Base-by-base conservation (phyloP, 2,888 invertebrate species). In the Epinotia demarniana region DNA sequence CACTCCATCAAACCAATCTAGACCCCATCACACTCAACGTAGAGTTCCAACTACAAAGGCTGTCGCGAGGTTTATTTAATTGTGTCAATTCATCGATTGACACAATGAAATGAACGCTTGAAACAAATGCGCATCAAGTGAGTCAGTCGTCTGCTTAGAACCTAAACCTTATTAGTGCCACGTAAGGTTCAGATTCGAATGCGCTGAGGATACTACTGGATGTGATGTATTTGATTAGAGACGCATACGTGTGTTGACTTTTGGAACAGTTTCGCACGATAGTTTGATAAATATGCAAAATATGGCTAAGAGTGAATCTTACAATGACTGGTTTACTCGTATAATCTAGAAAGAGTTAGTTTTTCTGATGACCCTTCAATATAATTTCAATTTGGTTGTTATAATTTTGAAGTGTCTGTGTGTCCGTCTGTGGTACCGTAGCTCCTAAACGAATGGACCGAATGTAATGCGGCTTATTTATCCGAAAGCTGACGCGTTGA, bases 241-340 rank as follows among this genome's bases (percentile, higher is more conserved):
- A 67, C 18, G 19, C 57, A 13, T 55, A 33, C 39, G 39, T 39
- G 39, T 39, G 0, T 39, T 9, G 57, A 13, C 3, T 57, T 68
- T 68, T 9, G 67, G 67, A 57, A 19, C 33, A 55, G 12, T 68
- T 67, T 68, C 57, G 18, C 67, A 68, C 67, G 55, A 19, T 55
- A 33, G 43, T 46, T 64, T 46, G 23, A 46, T 62, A 62, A 62
- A 16, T 49, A 64, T 64, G 63, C 46, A 64, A 46, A 64, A 23
- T 23, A 46, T 19, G 19, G 62, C 11, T 39, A 33, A 39, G n/a
- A 0, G n/a, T 3, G n/a, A 61, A 12, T 61, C 33, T 39, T 39
- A 9, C 33, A 33, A 33, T 33, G 33, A 33, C 33, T 6, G 33
- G 33, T 33, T 33, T 8, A 33, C 4, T n/a, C n/a, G 23, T 23